Percentiles rank a stretch among this genome's conserved stretches.
These are phyloP conservation scores for Antennarius striatus DNA, from an alignment of 2,113 vertebrate genomes.

Conservation along the genomic window DNA sequence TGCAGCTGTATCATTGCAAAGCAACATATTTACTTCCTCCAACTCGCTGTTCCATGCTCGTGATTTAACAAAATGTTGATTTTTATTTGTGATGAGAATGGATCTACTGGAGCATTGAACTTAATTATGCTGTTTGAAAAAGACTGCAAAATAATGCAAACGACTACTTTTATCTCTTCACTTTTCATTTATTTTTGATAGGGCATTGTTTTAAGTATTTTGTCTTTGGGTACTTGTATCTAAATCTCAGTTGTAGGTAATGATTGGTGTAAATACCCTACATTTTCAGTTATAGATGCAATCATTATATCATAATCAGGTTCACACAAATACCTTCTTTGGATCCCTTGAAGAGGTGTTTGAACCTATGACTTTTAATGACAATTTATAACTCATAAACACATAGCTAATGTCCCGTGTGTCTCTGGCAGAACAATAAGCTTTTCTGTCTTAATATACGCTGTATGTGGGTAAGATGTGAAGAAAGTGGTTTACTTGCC, in stretches of 20 bases:
- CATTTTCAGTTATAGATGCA: neutral
- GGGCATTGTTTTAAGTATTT: neutral
- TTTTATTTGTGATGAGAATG: constrained; percentile 19
- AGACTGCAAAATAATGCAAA: constrained; percentile 18
- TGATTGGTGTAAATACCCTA: neutral
- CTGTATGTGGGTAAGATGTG: no score
- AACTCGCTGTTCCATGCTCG: constrained; percentile 19
- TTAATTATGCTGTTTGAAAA: neutral
- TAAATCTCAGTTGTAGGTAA: no score
- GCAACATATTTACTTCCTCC: constrained; percentile 28
- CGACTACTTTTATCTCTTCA: neutral
- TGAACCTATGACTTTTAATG: neutral
- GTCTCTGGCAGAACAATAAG: neutral
- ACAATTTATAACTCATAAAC: neutral
- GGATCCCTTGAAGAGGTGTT: neutral
- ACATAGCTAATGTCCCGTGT: neutral
- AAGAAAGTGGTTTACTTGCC: neutral
- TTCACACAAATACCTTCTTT: no score
- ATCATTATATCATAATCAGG: neutral
- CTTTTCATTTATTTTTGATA: neutral
- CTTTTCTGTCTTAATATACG: no score
- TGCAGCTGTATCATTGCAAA: constrained; percentile 18
- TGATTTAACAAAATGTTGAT: constrained; percentile 38
- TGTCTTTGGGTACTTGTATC: no score
- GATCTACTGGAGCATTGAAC: neutral